Evolutionary conservation across 2,888 invertebrate species (phyloP), one percentile per base, ranked within the genome.

Genomic region (Atethmia centrago): DNA sequence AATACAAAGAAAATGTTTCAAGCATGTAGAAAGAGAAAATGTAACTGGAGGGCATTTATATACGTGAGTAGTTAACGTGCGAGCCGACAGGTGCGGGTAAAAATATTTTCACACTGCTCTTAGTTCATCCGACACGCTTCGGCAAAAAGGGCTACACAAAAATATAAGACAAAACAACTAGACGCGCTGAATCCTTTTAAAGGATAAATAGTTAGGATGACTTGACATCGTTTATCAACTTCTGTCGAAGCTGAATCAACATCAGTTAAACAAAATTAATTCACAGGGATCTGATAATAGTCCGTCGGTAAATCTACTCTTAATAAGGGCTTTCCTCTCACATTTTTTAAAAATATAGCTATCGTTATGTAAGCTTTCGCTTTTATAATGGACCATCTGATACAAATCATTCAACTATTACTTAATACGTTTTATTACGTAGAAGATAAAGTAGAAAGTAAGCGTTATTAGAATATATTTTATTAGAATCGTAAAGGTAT

Each of bases 1-100:
- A 89, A 90, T 90, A 92, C 87, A 89, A 89, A 83, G 86, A 84
- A 86, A 89, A 88, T 86, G 87, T 90, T 91, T 84, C 88, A 86
- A 87, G 80, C 87, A 88, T 83, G 88, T 84, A 87, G 87, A 88
- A 90, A 89, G 89, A 88, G 91, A 88, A 93, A 91, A 91, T 91
- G 92, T 92, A 89, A 91, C 92, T 90, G 88, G 89, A 91, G 91
- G 93, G 91, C 92, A 92, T 92, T 90, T 90, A 89, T 88, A 88
- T 89, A 89, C 85, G 89, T 85, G 87, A 87, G 86, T 88, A 90
- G 90, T 90, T 91, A 90, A 86, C 90, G 91, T 92, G 93, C 76
- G 93, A 93, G 90, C 85, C 87, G 89, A 84, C 94, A 94, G 94
- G 93, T 94, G 94, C 85, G 88, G 82, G 68, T 61, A 80, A 86